phyloP scores from a whole-genome alignment of 2,113 vertebrate genomes.

The Microcebus lehilahytsara region DNA sequence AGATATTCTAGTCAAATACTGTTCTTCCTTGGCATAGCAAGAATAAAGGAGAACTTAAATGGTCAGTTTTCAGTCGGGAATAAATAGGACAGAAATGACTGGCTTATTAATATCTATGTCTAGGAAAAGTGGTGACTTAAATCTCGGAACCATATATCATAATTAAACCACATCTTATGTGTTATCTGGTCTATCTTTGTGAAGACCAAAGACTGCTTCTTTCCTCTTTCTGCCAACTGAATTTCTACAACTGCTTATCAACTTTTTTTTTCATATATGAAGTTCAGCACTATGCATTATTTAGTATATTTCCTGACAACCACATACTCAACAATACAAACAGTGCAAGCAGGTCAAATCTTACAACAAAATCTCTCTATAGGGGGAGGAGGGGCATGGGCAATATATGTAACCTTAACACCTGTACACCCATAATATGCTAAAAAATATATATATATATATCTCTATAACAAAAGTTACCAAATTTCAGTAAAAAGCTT shows the following conservation, averaged over 20 bases:
- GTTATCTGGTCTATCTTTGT: neutral
- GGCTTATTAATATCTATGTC: neutral
- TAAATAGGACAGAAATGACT: neutral
- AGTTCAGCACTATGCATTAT: neutral
- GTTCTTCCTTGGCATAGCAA: constrained; percentile 16
- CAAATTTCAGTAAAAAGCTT: constrained; percentile 41
- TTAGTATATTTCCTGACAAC: constrained; percentile 12
- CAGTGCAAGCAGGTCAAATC: neutral
- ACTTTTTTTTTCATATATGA: neutral
- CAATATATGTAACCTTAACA: too few relatives aligned
- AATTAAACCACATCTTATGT: constrained; percentile 26
- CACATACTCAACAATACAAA: neutral
- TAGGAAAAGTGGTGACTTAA: constrained; percentile 13
- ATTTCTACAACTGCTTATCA: neutral
- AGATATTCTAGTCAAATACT: constrained; percentile 12
- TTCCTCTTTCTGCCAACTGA: neutral
- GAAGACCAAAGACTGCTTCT: neutral
- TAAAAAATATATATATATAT: too few relatives aligned
- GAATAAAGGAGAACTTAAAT: constrained; percentile 30
- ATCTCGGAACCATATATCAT: neutral
- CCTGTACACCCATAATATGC: too few relatives aligned
- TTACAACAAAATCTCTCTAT: constrained; percentile 13
- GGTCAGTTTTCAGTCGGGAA: constrained; percentile 31
- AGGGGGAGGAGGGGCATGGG: neutral
- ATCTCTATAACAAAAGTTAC: neutral